Conservation (phyloP, 2,797 vertebrate genomes). For the Bucorvus abyssinicus region DNA sequence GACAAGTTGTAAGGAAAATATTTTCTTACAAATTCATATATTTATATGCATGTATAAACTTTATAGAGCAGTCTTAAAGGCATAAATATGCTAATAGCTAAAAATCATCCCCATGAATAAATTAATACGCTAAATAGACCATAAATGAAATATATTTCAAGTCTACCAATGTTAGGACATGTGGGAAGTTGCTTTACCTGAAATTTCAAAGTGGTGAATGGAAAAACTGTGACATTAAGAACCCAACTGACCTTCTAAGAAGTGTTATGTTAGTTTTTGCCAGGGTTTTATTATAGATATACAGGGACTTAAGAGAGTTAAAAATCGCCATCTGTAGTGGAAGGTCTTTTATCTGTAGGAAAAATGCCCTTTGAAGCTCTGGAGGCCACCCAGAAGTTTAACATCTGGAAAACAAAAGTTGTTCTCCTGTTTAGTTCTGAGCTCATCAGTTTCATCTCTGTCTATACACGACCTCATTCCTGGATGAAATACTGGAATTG, state of each 20-base stretch:
- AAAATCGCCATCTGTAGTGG: background rate
- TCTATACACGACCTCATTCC: background rate
- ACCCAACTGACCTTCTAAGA: background rate
- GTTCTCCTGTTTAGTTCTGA: background rate
- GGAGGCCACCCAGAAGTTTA: background rate
- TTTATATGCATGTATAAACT: background rate
- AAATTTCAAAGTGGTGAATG: background rate
- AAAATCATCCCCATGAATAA: conserved; percentile 19
- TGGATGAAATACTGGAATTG: background rate
- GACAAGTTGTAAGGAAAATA: background rate
- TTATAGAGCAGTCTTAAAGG: background rate
- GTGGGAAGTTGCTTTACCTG: background rate
- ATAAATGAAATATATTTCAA: background rate
- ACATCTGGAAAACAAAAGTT: background rate
- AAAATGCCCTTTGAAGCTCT: background rate
- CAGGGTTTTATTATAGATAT: background rate
- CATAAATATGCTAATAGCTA: conserved; percentile 7
- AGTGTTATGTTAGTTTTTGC: background rate
- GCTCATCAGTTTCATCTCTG: background rate
- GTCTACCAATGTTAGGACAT: background rate
- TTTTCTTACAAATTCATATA: conserved; percentile 4
- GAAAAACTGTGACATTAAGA: background rate
- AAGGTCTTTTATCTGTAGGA: background rate
- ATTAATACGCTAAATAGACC: conserved; percentile 2
- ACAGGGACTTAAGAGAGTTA: background rate